A percentile compares a stretch with the other conserved stretches of the same genome.
Evolutionary conservation across 2,888 invertebrate genomes (phyloP).

Genomic region (Colletes collaris): DNA sequence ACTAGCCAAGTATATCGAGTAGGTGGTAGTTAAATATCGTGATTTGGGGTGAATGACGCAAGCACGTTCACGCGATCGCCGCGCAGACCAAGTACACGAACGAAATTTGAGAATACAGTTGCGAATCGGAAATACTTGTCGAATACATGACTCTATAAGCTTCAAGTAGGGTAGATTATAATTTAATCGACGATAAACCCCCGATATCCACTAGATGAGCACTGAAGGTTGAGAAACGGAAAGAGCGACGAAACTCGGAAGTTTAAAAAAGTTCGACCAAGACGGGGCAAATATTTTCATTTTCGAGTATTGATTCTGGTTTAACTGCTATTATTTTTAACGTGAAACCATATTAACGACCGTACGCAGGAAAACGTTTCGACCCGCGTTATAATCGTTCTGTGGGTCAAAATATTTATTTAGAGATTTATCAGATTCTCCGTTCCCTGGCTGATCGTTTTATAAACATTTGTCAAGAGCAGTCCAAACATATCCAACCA

Average conservation of each 20-base stretch:
- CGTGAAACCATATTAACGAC: not conserved
- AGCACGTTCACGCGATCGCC: constrained; percentile 68
- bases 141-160: constrained; percentile 48
- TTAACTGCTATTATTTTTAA: not conserved
- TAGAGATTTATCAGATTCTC: constrained; percentile 51
- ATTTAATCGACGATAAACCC: no score
- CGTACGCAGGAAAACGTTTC: constrained; percentile 9
- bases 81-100: constrained; percentile 50
- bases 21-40: constrained; percentile 65
- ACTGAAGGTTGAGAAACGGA: no score
- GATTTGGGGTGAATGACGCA: constrained; percentile 63
- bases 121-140: constrained; percentile 71
- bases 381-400: not conserved
- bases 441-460: constrained; percentile 51
- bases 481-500: constrained; percentile 51
- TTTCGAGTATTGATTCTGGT: not conserved
- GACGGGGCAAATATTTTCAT: not conserved
- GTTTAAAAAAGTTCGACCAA: no score
- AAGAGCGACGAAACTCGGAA: no score
- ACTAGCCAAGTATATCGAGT: constrained; percentile 51
- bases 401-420: constrained; percentile 50
- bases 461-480: constrained; percentile 65
- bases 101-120: constrained; percentile 54
- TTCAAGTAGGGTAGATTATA: constrained; percentile 5
- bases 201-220: no score